Conservation (phyloP, 2,888 invertebrate genomes). For the Lumbricus terrestris region DNA sequence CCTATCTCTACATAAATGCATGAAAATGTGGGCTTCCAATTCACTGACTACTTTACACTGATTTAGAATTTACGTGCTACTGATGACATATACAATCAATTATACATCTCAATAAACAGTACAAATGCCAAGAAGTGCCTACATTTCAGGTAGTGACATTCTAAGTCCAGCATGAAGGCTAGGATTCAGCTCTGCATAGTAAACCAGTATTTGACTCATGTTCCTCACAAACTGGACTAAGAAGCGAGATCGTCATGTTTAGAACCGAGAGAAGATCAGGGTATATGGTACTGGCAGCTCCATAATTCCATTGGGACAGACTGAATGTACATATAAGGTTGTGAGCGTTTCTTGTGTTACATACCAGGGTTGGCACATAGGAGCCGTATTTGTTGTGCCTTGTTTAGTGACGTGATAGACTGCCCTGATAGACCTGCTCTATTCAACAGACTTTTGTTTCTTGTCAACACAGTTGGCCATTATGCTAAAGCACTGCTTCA, state of each 20-base stretch:
- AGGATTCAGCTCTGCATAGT: background rate
- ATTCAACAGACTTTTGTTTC: background rate
- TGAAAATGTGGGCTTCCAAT: background rate
- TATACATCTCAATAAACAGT: background rate
- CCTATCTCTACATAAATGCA: background rate
- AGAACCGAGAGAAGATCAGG: background rate
- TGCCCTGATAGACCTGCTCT: background rate
- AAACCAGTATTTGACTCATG: background rate
- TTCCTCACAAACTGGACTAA: background rate
- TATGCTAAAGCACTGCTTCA: constrained; percentile 56
- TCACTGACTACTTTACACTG: background rate
- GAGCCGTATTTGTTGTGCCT: background rate
- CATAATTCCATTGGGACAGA: background rate
- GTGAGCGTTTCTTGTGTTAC: background rate
- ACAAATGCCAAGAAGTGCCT: background rate
- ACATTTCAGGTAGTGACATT: background rate
- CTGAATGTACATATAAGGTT: background rate
- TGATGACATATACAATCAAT: background rate
- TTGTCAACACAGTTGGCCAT: constrained; percentile 46
- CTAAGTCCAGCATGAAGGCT: background rate
- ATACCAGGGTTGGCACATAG: background rate
- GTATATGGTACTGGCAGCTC: background rate
- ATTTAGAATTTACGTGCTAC: background rate
- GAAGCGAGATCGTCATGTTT: background rate
- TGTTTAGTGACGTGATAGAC: background rate